These are phyloP conservation scores for crab-eating macaque (Macaca fascicularis) DNA, from an alignment of 2,113 vertebrate genomes.

Conservation along the genomic window DNA sequence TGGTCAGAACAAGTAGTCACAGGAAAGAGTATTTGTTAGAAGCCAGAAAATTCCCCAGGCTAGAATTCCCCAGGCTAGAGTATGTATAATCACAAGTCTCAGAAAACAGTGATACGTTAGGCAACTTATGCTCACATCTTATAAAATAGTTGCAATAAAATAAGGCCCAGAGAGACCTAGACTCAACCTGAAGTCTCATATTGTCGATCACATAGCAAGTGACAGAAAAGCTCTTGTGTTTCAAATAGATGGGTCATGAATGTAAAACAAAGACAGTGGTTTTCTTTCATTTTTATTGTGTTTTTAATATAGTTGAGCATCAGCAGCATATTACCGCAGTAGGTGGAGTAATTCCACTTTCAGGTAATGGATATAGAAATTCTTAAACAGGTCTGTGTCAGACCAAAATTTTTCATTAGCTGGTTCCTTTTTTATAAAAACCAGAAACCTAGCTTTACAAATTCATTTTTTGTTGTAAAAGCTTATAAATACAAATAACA, in stretches of 20 bases:
- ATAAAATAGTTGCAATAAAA: constrained; percentile 62
- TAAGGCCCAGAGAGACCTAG: constrained; percentile 1
- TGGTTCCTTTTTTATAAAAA: neutral
- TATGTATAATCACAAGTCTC: neutral
- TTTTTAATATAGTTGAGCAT: constrained; percentile 19
- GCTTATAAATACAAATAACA: neutral
- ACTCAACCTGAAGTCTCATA: neutral
- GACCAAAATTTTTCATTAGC: neutral
- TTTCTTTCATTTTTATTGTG: constrained; percentile 31
- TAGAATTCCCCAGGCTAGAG: neutral
- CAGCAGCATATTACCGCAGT: neutral
- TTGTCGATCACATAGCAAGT: constrained; percentile 27
- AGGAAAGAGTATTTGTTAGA: constrained; percentile 39
- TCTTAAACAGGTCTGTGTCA: neutral
- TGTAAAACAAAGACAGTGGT: constrained; percentile 40
- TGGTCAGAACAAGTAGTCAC: neutral
- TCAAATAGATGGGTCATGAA: constrained; percentile 39
- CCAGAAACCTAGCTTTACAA: neutral
- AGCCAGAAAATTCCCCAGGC: constrained; percentile 25
- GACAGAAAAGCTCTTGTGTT: constrained; percentile 31
- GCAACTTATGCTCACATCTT: constrained; percentile 6
- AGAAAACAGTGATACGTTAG: constrained; percentile 27
- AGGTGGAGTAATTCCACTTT: neutral
- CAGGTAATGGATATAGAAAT: constrained; percentile 6
- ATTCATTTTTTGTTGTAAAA: neutral